These are phyloP conservation scores for Spodoptera exigua DNA, from an alignment of 2,888 invertebrate species.

Conservation along the genomic window DNA sequence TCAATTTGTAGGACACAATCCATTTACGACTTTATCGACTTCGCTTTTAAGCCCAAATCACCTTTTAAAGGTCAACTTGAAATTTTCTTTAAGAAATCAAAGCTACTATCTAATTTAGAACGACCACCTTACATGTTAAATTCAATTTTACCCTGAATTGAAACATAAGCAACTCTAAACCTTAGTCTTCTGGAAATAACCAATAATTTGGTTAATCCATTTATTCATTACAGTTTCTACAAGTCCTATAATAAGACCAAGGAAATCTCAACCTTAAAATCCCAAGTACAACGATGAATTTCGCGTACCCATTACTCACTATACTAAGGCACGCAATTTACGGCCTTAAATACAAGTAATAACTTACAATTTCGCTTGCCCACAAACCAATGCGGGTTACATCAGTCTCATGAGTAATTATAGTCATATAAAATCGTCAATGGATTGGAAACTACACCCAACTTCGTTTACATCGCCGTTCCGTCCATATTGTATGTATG, in stretches of 20 bases:
- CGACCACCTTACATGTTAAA: no score
- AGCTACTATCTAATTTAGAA: no score
- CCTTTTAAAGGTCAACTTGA: no score
- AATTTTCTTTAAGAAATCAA: no score
- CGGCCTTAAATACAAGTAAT: not conserved
- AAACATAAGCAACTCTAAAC: not conserved
- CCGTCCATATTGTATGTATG: constrained; percentile 79
- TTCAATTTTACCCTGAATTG: no score
- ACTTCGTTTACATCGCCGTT: constrained; percentile 72
- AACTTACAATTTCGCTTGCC: constrained; percentile 21
- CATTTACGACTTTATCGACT: constrained; percentile 27
- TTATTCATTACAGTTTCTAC: no score
- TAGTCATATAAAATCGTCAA: constrained; percentile 48
- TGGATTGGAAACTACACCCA: constrained; percentile 67
- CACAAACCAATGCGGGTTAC: not conserved
- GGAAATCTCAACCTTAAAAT: no score
- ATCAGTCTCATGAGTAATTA: constrained; percentile 37
- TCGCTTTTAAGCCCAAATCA: no score
- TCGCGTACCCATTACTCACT: no score
- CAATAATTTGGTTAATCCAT: no score
- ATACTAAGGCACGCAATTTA: constrained; percentile 8
- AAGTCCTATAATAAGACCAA: no score
- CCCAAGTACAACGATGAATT: no score
- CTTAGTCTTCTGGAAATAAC: not conserved
- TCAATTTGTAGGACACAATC: constrained; percentile 28